Evolutionary conservation across 2,113 vertebrate species (phyloP).

Genomic region (Apteryx owenii): DNA sequence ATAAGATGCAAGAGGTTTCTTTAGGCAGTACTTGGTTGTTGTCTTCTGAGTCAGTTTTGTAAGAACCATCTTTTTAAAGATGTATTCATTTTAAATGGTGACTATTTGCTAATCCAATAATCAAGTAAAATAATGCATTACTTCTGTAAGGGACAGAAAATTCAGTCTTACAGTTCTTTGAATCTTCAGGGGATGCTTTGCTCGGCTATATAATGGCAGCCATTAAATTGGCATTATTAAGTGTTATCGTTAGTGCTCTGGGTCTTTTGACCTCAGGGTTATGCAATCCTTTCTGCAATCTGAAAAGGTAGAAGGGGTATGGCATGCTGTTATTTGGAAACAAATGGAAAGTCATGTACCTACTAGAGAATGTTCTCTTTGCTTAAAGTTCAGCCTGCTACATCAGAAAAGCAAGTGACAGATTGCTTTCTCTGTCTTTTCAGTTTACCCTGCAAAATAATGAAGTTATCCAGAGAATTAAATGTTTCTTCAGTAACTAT

Average conservation of each 20-base stretch:
- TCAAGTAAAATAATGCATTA: not conserved
- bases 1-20: not conserved
- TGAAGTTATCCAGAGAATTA: not conserved
- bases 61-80: not conserved
- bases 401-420: not conserved
- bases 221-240: not conserved
- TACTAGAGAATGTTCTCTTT: not conserved
- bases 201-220: not conserved
- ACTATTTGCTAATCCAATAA: not conserved
- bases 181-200: not conserved
- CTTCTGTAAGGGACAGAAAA: not conserved
- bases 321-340: not conserved
- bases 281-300: not conserved
- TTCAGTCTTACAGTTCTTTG: not conserved
- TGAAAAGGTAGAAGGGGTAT: not conserved
- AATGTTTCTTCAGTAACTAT: not conserved
- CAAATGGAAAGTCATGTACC: not conserved
- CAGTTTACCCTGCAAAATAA: not conserved
- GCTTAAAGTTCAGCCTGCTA: not conserved
- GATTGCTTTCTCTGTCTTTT: not conserved
- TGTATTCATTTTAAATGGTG: not conserved
- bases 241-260: not conserved
- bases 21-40: not conserved
- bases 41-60: not conserved
- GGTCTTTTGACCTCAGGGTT: not conserved